Evolutionary conservation across 1,140 invertebrate species (phyloP), one percentile per base, ranked within the genome.

Genomic region (Aphaenogaster rudis): DNA sequence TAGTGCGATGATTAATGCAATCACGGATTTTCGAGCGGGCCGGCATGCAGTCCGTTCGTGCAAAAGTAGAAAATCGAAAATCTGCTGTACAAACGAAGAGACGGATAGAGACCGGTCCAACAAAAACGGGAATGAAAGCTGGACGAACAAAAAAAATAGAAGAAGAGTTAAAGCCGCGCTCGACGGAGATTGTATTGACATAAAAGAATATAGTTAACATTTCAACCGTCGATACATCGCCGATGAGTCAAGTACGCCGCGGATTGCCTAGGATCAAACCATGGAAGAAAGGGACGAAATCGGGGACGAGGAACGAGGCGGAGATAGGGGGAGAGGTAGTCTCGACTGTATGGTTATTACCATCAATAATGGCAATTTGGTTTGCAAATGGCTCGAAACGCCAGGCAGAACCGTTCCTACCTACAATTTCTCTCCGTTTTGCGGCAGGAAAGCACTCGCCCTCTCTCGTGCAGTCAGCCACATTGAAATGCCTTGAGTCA

Each of bases 361-460:
- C 94, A 94, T 94, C 94, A 94, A 95, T 95, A 95, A 95, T 95
- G 94, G 94, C 94, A 95, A 95, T 95, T 95, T 95, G 94, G 94
- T 94, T 95, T 95, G 94, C 94, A 94, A 95, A 95, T 95, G 92
- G 92, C 88, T 94, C 90, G 94, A 94, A 95, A 94, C 93, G 93
- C 88, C 92, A 88, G 91, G 91, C 90, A 93, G 92, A 93, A 79
- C 92, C 92, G 92, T 94, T 94, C 92, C 94, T 93, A 93, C 90
- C 92, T 94, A 94, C 93, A 93, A 95, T 95, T 95, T 95, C 94
- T 92, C 93, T 94, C 92, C 91, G 94, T 95, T 95, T 95, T 93
- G 93, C 88, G 92, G 92, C 91, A 92, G 91, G 74, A 91, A 90
- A 93, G 92, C 92, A 92, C 92, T 94, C 93, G 90, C 92, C 91